phyloP scores from a whole-genome alignment of 2,113 vertebrate genomes.

The Amblyopsis rosae region DNA sequence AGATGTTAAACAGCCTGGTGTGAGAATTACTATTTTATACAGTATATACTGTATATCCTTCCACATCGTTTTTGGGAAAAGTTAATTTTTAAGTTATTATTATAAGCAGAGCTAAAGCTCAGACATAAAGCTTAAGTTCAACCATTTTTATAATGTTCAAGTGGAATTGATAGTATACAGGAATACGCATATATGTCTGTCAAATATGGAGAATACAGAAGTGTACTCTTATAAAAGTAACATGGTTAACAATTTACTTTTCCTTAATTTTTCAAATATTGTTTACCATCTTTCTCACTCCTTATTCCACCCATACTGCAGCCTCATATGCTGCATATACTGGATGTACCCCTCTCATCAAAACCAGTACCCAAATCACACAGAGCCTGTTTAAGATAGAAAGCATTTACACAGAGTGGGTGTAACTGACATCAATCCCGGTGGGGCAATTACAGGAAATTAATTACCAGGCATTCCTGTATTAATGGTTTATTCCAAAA shows the following conservation, averaged over 20 bases:
- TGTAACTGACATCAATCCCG: constrained; percentile 76
- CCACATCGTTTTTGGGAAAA: constrained; percentile 45
- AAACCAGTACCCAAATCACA: constrained; percentile 43
- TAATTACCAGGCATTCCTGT: constrained; percentile 75
- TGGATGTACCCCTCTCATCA: constrained; percentile 23
- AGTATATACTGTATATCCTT: constrained; percentile 49
- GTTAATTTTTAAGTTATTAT: constrained; percentile 67
- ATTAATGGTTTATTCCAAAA: constrained; percentile 77
- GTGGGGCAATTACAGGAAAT: constrained; percentile 78
- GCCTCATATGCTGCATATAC: not conserved
- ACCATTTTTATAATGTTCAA: constrained; percentile 56
- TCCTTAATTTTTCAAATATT: constrained; percentile 1
- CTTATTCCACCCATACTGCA: not conserved
- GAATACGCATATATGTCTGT: constrained; percentile 36
- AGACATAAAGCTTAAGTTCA: constrained; percentile 69
- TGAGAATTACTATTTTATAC: constrained; percentile 73
- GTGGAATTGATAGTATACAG: constrained; percentile 55
- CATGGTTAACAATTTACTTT: constrained; percentile 20
- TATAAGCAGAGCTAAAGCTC: constrained; percentile 56
- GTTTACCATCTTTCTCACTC: constrained; percentile 13
- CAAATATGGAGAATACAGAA: constrained; percentile 28
- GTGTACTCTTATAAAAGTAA: constrained; percentile 23
- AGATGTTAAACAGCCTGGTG: constrained; percentile 77
- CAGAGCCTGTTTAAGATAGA: constrained; percentile 64
- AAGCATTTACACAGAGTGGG: constrained; percentile 68